These are phyloP conservation scores for Daboia siamensis DNA, from an alignment of 2,113 vertebrate species.

Conservation along the genomic window DNA sequence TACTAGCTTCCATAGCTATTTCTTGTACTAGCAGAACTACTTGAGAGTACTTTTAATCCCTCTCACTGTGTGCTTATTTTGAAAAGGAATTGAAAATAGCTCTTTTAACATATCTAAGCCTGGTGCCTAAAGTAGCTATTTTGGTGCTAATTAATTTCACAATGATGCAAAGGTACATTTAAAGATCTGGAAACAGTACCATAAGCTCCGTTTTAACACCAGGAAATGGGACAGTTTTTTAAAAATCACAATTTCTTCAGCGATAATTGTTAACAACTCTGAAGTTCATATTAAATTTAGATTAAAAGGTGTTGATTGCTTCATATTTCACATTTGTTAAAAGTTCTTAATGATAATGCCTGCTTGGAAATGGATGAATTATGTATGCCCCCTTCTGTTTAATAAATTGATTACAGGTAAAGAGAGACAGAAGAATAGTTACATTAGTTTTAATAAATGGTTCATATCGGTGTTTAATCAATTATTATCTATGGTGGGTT, in stretches of 20 bases:
- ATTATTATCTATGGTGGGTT: not conserved
- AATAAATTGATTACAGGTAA: not conserved
- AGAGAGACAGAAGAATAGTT: not conserved
- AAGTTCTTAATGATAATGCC: not conserved
- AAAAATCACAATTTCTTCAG: not conserved
- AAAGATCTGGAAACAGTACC: not conserved
- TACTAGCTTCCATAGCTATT: not conserved
- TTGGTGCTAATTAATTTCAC: not conserved
- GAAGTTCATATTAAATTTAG: not conserved
- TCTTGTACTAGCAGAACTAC: not conserved
- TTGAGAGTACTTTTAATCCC: not conserved
- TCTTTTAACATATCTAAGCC: conserved; percentile 22
- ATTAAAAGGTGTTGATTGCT: not conserved
- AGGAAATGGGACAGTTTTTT: not conserved
- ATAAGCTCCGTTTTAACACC: conserved; percentile 6
- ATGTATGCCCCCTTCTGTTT: conserved; percentile 4
- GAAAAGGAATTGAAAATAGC: conserved; percentile 22
- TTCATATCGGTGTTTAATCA: not conserved
- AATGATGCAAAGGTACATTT: conserved; percentile 21
- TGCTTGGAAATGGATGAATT: not conserved
- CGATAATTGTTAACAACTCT: conserved; percentile 11
- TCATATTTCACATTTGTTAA: not conserved
- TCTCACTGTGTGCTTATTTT: not conserved
- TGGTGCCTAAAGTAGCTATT: not conserved
- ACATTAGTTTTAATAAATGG: not conserved